phyloP scores from a whole-genome alignment of 2,888 invertebrate genomes.

The Hybos culiciformis region DNA sequence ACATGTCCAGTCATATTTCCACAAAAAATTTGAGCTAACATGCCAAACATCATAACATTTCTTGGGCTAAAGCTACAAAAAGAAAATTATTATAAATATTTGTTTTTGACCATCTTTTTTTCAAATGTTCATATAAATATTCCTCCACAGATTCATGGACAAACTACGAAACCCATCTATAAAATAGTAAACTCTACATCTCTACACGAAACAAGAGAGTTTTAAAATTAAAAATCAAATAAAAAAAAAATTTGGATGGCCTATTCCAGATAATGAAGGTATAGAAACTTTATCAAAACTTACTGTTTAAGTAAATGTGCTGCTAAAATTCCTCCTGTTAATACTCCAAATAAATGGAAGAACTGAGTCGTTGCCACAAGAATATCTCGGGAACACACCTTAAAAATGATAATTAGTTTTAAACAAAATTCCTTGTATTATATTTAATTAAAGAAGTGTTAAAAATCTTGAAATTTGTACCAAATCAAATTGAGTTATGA shows the following conservation, averaged over 20 bases:
- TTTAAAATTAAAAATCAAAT: too few relatives aligned
- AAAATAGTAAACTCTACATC: too few relatives aligned
- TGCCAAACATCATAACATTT: slow-evolving; percentile 35
- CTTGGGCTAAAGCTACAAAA: slow-evolving; percentile 34
- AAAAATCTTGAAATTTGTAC: too few relatives aligned
- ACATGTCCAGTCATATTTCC: slow-evolving; percentile 36
- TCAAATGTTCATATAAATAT: background rate
- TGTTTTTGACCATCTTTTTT: background rate
- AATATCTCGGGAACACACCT: slow-evolving; percentile 36
- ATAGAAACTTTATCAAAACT: slow-evolving; percentile 17
- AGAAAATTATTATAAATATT: slow-evolving; percentile 1
- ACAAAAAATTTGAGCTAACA: slow-evolving; percentile 36
- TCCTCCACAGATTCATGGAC: background rate
- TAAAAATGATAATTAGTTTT: too few relatives aligned
- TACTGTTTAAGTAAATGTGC: slow-evolving; percentile 34
- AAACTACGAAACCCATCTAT: too few relatives aligned
- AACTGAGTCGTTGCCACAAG: slow-evolving; percentile 38
- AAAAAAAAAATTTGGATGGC: too few relatives aligned
- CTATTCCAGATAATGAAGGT: too few relatives aligned
- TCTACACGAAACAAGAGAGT: too few relatives aligned
- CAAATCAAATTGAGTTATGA: slow-evolving; percentile 37
- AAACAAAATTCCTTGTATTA: too few relatives aligned
- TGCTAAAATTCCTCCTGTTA: slow-evolving; percentile 37
- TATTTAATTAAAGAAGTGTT: too few relatives aligned
- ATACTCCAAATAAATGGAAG: slow-evolving; percentile 38